Percentiles rank a stretch among this genome's conserved stretches.
These are phyloP conservation scores for Morbakka virulenta DNA, from an alignment of 30 jellyfish, hydroid and myxozoan genomes.

Conservation along the genomic window DNA sequence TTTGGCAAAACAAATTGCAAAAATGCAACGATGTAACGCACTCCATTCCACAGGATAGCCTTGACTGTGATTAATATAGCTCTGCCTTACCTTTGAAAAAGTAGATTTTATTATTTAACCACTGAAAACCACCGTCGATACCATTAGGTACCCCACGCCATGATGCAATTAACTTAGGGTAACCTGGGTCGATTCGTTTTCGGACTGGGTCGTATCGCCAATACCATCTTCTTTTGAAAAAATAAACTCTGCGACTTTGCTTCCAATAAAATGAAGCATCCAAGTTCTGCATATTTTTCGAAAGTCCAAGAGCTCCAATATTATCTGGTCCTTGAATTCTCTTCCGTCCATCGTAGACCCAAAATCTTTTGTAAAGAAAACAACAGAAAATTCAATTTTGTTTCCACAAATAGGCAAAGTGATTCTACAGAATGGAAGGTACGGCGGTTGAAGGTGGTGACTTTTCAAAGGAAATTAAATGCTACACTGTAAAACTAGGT, in stretches of 20 bases:
- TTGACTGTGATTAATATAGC: not conserved
- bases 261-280: constrained; percentile 75
- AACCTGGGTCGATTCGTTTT: constrained; percentile 74
- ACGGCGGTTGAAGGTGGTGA: too few species aligned
- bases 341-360: constrained; percentile 62
- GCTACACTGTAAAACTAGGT: too few species aligned
- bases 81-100: constrained; percentile 71
- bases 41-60: too few species aligned
- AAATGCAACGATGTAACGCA: too few species aligned
- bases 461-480: too few species aligned
- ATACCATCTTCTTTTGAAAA: constrained; percentile 72
- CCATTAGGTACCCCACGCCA: constrained; percentile 81
- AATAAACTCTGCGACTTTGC: constrained; percentile 50
- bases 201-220: constrained; percentile 73
- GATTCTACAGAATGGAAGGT: too few species aligned
- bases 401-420: too few species aligned
- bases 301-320: constrained; percentile 52
- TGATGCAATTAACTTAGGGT: constrained; percentile 61
- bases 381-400: not conserved
- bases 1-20: too few species aligned
- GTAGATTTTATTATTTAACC: constrained; percentile 60
- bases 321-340: constrained; percentile 50
- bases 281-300: constrained; percentile 54
- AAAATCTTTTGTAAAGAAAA: constrained; percentile 32
- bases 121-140: constrained; percentile 68